Evolutionary conservation across 1,140 invertebrate genomes (phyloP).

Genomic region (Cydia fagiglandana): DNA sequence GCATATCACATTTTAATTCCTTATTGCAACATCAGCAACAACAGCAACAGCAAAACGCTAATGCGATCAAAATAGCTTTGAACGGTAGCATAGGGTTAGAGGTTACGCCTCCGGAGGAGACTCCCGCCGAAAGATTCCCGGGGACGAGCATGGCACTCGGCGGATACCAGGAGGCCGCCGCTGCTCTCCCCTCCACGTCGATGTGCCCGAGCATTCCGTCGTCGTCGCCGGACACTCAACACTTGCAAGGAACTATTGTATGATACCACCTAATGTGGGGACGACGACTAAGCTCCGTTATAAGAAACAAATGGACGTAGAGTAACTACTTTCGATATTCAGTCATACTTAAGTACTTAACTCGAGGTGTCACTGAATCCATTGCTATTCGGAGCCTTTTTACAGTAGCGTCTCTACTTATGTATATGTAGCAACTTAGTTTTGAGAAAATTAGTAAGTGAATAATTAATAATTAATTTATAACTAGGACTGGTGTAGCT

Average conservation of each 20-base stretch:
- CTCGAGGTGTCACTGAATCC: constrained; percentile 30
- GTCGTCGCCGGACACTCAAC: constrained; percentile 83
- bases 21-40: constrained; percentile 82
- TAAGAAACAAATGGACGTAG: constrained; percentile 85
- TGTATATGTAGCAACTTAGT: constrained; percentile 39
- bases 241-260: constrained; percentile 93
- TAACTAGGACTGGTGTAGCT: constrained; percentile 38
- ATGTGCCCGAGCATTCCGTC: constrained; percentile 65
- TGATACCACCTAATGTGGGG: constrained; percentile 95
- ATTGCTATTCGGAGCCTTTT: constrained; percentile 35
- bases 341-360: too few relatives aligned
- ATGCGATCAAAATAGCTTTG: constrained; percentile 87
- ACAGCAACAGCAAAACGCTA: constrained; percentile 82
- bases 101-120: constrained; percentile 90
- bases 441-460: not conserved
- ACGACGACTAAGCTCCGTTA: constrained; percentile 85
- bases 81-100: constrained; percentile 92
- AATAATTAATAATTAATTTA: not conserved
- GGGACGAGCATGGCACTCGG: constrained; percentile 51
- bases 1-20: constrained; percentile 86
- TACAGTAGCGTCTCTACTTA: constrained; percentile 48
- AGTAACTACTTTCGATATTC: constrained; percentile 1
- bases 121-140: constrained; percentile 80
- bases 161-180: constrained; percentile 74
- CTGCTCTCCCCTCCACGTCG: constrained; percentile 76